Base-by-base conservation (phyloP, 2,797 vertebrate genomes). In the Danio choprae region DNA sequence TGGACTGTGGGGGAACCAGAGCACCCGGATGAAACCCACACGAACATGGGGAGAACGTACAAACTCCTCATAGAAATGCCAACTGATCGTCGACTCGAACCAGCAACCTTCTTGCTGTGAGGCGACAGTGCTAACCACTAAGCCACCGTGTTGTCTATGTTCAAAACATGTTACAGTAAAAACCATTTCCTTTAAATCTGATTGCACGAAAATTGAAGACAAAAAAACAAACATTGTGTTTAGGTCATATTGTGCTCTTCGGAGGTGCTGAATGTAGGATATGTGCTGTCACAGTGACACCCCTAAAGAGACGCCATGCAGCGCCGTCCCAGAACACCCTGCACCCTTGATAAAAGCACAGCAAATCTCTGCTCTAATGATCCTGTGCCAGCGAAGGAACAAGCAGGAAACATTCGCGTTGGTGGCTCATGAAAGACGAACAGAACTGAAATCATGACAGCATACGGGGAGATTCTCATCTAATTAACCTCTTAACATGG, bases 401-500 rank as follows among this genome's bases (percentile, higher is more conserved):
- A 48, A 68, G 41, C 41, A 38, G 51, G 16, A 64, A 20, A 51
- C 38, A 8, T 51, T 41, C 8, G 3, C 4, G 18, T 13, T 50
- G 11, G 16, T 51, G 59, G 44, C 10, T 60, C 41, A 50, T 70
- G 36, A 69, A 7, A 79, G 58, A 38, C 16, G 11, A 77, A 15
- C 10, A 15, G 22, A 38, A 56, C 5, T 65, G 11, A 18, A 40
- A 43, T 55, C 71, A 48, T 15, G 0, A 60, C 13, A 41, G n/a
- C 43, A 29, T 70, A 50, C 3, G 4, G 65, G 60, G 76, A 59
- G n/a, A n/a, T 40, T 29, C 12, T 69, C 38, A 18, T 62, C 36
- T 51, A 70, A 79, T 79, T 80, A 76, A 82, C 72, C 77, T 67
- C 63, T 82, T 86, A 84, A 73, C 77, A 74, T 0, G 8, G 4